Evolutionary conservation across 1,140 invertebrate species (phyloP), one percentile per base, ranked within the genome.

Genomic region (Drosophila tropicalis): DNA sequence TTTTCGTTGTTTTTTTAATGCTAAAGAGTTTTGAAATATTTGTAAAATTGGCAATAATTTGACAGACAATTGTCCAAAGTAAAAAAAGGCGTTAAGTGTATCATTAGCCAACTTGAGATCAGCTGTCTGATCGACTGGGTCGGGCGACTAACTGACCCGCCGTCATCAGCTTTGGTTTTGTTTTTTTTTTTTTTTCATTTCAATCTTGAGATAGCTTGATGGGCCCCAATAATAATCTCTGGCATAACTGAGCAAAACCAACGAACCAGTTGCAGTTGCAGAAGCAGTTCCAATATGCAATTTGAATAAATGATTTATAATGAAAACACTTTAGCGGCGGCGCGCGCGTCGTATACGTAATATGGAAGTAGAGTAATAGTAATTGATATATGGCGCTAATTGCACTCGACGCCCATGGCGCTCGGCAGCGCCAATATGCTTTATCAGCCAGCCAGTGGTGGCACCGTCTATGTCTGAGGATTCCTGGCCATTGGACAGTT

Each of bases 271-370:
- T 55, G 15, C 41, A 65, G 47, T 71, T 25, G 57, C 44, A 61
- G 62, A 51, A 57, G 29, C 58, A 61, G 74, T 58, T 80, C 63
- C 70, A 85, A 81, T 84, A 56, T 87, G 72, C 39, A 84, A 87
- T 87, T 89, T 87, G 74, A 87, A 87, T 87, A 87, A 87, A 87
- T 87, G 84, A 87, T 87, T 87, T 87, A 87, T 87, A 87, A 87
- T 87, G 76, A 81, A 87, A 89, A 90, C 85, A 87, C 75, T 81
- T 78, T 70, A 71, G 72, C 66, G 60, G 72, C 66, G 60, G 70
- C 34, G 32, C 66, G 66, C 75, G 79, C 73, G 79, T 80, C 74
- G 74, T 76, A 80, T 84, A 79, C 69, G 80, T 79, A 82, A 81
- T 78, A 74, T 63, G 54, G 54, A 61, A 74, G 66, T 41, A 75